Conservation (phyloP, 1,140 invertebrate genomes). For the Apis cerana region DNA sequence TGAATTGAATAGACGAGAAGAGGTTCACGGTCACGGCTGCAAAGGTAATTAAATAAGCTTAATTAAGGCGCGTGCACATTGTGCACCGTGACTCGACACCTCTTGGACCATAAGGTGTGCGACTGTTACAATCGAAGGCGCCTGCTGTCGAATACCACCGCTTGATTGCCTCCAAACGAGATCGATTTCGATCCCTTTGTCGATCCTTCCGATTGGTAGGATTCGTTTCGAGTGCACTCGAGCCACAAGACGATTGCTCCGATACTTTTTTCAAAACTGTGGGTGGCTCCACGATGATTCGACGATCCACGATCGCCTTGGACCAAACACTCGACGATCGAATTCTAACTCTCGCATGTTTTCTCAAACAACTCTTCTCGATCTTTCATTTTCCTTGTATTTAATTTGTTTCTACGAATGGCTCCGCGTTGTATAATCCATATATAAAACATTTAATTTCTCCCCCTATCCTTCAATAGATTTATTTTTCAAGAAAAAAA, state of each 20-base stretch:
- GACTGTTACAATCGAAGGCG: conserved; percentile 43
- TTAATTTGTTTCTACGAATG: not conserved
- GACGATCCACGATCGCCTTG: conserved; percentile 39
- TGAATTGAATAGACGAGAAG: conserved; percentile 42
- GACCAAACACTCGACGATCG: conserved; percentile 52
- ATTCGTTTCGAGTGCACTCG: conserved; percentile 58
- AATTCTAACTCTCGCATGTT: conserved; percentile 16
- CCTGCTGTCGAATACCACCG: conserved; percentile 50
- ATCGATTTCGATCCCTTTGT: conserved; percentile 49
- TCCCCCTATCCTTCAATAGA: no score
- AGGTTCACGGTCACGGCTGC: conserved; percentile 41
- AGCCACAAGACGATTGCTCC: conserved; percentile 21
- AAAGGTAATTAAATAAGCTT: conserved; percentile 69
- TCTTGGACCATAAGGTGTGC: conserved; percentile 40
- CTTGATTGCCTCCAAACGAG: conserved; percentile 55
- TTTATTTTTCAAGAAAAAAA: no score
- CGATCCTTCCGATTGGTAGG: conserved; percentile 50
- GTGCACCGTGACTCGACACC: conserved; percentile 59
- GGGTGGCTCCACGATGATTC: conserved; percentile 65
- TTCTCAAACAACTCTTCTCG: conserved; percentile 28
- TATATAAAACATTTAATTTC: no score
- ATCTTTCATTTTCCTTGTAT: not conserved
- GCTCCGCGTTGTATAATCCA: no score
- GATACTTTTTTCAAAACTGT: conserved; percentile 38
- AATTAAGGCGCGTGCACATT: conserved; percentile 62